These are phyloP conservation scores for Gryon sp. DNA, from an alignment of 1,140 invertebrate species.

Conservation along the genomic window DNA sequence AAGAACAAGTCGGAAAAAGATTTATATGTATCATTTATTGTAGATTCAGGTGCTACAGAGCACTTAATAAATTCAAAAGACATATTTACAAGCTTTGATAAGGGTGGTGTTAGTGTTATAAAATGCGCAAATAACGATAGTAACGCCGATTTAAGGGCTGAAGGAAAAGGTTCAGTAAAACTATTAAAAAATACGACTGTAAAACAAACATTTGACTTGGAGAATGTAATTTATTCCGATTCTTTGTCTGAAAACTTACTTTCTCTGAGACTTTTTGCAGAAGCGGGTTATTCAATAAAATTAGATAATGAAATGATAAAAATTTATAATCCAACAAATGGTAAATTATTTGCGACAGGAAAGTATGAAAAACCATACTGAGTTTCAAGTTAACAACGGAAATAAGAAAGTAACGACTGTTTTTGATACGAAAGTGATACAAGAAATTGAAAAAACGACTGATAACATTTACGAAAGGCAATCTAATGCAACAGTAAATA, in stretches of 20 bases:
- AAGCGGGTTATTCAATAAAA: not conserved
- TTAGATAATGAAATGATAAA: not conserved
- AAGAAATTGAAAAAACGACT: no score
- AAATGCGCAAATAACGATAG: not conserved
- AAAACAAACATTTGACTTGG: not conserved
- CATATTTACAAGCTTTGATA: no score
- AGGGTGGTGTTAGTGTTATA: no score
- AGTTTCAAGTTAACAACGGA: no score
- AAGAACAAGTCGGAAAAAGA: no score
- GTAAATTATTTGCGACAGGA: not conserved
- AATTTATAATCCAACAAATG: not conserved
- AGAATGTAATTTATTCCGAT: constrained; percentile 23
- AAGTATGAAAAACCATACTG: not conserved
- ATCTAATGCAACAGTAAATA: no score
- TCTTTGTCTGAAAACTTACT: constrained; percentile 42
- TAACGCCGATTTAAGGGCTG: not conserved
- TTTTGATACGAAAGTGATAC: no score
- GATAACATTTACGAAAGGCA: no score
- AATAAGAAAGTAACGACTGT: no score
- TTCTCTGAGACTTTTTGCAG: constrained; percentile 9
- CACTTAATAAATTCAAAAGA: no score
- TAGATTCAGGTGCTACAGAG: no score
- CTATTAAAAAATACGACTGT: not conserved
- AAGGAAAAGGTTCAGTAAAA: not conserved
- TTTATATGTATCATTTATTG: no score